Conservation (phyloP, 2,797 vertebrate species). For the Parauchenoglanis punctatus region DNA sequence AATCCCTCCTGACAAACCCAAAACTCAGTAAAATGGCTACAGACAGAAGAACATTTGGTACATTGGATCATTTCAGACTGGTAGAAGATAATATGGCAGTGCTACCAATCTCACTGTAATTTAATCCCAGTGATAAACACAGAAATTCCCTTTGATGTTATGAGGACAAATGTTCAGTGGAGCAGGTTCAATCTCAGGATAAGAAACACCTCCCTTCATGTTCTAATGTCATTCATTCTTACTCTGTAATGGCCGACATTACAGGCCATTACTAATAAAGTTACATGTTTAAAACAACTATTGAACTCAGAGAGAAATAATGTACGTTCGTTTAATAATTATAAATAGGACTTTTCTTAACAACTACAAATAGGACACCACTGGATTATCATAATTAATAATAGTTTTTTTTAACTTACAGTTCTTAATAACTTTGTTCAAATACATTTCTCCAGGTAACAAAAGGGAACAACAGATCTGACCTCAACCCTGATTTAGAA, state of each 20-base stretch:
- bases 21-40: neutral
- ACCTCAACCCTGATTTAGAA: conserved; percentile 17
- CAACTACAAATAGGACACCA: neutral
- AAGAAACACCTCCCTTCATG: conserved; percentile 32
- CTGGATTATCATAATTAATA: neutral
- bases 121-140: conserved; percentile 2
- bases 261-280: neutral
- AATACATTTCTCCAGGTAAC: too few species aligned
- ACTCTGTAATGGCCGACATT: neutral
- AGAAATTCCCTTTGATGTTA: conserved; percentile 21
- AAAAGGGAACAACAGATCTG: neutral
- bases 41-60: neutral
- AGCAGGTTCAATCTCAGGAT: conserved; percentile 36
- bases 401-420: neutral
- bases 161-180: conserved; percentile 14
- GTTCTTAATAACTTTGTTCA: neutral
- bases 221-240: neutral
- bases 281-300: neutral
- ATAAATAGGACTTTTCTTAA: neutral
- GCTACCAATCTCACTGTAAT: conserved; percentile 6
- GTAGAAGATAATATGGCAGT: neutral
- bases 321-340: neutral
- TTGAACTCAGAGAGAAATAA: neutral
- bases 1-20: neutral
- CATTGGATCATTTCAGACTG: neutral